Evolutionary conservation across 2,113 vertebrate species (phyloP), one percentile per base, ranked within the genome.

Genomic region (Hippocampus comes): DNA sequence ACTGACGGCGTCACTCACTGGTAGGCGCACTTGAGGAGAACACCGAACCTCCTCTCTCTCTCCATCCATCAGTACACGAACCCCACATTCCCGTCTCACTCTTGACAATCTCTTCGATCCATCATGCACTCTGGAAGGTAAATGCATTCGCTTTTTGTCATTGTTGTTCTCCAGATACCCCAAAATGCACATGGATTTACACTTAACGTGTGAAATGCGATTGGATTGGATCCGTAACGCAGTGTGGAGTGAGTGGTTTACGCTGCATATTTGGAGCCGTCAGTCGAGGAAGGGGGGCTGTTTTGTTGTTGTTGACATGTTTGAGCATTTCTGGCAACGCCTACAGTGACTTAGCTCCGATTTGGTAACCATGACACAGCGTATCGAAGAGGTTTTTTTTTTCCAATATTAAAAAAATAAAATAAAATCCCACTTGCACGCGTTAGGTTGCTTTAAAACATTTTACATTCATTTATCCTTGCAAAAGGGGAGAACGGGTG

Each of bases 101-200:
- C 38, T 43, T 42, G 18, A 63, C 74, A 25, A 76, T 82, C 67
- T 76, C 55, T 79, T 57, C 69, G 49, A 71, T 56, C 68, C 80
- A 65, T 61, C 78, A 87, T 89, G 84, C 75, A 72, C 68, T 73
- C 78, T 42, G 57, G 30, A 72, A 84, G 87, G 89, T 90, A 86
- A 86, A 20, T 15, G 9, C 20, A 27, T 11, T 42, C 78, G 10
- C 2, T 8, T 57, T 57, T 42, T 42, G 78, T 38, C 43, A 42
- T 17, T 20, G 9, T 34, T 57, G 67, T 70, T 14, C 60, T 67
- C 34, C 42, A n/a, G 12, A 17, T 11, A 5, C 12, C 14, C n/a
- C 46, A 61, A 53, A 46, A 46, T 25, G 6, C 6, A 23, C 38
- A 66, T 42, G 10, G n/a, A 15, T 48, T 7, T 48, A 25, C 20